Percentiles rank a stretch among this genome's conserved stretches.
Evolutionary conservation across 1,140 invertebrate genomes (phyloP).

Genomic region (Drosophila sturtevanti): DNA sequence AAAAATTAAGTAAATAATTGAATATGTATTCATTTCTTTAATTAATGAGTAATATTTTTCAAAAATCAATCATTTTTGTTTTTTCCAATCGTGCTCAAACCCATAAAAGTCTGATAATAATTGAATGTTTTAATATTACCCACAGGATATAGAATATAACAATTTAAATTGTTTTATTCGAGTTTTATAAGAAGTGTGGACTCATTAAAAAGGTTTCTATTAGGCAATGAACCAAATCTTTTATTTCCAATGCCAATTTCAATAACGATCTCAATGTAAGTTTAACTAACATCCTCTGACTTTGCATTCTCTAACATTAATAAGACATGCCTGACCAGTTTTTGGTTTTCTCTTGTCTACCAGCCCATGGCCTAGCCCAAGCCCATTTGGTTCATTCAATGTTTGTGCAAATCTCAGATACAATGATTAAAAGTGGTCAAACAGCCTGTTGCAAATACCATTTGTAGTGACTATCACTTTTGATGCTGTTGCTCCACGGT

Average conservation of each 20-base stretch:
- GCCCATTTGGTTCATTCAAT: constrained; percentile 31
- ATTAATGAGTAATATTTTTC: too few species aligned
- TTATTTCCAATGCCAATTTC: constrained; percentile 15
- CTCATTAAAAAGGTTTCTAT: neutral
- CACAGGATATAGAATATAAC: too few species aligned
- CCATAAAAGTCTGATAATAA: too few species aligned
- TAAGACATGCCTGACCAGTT: constrained; percentile 55
- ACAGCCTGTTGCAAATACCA: constrained; percentile 46
- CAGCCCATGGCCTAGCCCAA: constrained; percentile 9
- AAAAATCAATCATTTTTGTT: too few species aligned
- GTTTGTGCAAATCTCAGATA: constrained; percentile 44
- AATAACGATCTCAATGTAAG: constrained; percentile 4
- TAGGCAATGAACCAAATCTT: neutral
- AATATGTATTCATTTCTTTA: too few species aligned
- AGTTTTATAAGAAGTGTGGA: too few species aligned
- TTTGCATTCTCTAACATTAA: neutral
- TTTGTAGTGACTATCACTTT: constrained; percentile 1
- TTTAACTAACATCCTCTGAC: constrained; percentile 16
- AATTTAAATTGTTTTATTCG: too few species aligned
- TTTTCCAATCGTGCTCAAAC: too few species aligned
- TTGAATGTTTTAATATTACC: too few species aligned
- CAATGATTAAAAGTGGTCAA: constrained; percentile 64
- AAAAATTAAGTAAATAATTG: too few species aligned
- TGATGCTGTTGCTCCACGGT: constrained; percentile 37
- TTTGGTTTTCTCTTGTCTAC: constrained; percentile 23